Conservation (phyloP, 2,888 invertebrate species). For the Lepidonotus clava region DNA sequence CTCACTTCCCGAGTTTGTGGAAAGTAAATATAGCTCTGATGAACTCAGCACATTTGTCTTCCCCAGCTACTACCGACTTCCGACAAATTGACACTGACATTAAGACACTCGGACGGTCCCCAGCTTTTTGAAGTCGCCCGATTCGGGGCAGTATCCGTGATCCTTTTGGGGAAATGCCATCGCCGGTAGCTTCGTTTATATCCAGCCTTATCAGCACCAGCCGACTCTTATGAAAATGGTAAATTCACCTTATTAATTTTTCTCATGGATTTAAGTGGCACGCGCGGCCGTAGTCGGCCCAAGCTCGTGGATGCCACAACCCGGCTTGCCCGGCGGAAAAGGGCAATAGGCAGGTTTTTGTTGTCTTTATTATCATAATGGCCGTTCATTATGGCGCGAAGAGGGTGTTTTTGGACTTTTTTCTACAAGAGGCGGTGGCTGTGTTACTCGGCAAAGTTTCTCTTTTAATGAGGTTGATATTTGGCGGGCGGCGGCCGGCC, state of each 20-base stretch:
- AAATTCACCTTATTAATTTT: slow-evolving; percentile 51
- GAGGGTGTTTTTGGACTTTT: slow-evolving; percentile 50
- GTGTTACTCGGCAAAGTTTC: slow-evolving; percentile 19
- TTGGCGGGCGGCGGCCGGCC: slow-evolving; percentile 29
- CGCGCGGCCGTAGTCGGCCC: slow-evolving; percentile 12
- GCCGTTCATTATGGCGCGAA: slow-evolving; percentile 42
- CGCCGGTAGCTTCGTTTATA: slow-evolving; percentile 42
- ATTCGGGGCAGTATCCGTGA: slow-evolving; percentile 41
- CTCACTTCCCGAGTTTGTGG: slow-evolving; percentile 11
- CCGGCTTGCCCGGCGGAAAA: slow-evolving; percentile 36
- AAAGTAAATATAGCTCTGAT: slow-evolving; percentile 44
- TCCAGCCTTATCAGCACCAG: slow-evolving; percentile 35
- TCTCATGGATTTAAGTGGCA: slow-evolving; percentile 40
- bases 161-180: slow-evolving; percentile 48
- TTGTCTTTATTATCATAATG: slow-evolving; percentile 48
- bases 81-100: slow-evolving; percentile 50
- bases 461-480: slow-evolving; percentile 50
- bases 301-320: slow-evolving; percentile 8
- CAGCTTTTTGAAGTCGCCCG: slow-evolving; percentile 44
- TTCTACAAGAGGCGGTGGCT: slow-evolving; percentile 23
- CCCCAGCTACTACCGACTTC: slow-evolving; percentile 44
- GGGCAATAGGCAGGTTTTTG: slow-evolving; percentile 38
- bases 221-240: slow-evolving; percentile 45
- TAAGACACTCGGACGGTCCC: background rate
- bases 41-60: slow-evolving; percentile 48